Conservation (phyloP, 1,140 invertebrate species). For the Capitella teleta region DNA sequence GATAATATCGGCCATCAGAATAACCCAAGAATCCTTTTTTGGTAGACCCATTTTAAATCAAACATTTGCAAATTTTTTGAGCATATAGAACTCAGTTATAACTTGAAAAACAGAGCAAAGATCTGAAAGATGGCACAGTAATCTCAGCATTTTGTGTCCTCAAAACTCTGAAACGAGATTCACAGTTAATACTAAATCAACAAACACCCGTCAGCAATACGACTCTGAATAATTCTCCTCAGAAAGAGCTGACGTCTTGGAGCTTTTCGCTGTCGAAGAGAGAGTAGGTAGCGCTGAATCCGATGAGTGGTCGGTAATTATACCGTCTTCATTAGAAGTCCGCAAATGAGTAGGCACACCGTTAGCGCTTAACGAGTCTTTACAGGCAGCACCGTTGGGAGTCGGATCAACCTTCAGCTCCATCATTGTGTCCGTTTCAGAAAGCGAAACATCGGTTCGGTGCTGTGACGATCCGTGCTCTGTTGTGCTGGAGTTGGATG, state of each 20-base stretch:
- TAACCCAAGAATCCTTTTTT: no score
- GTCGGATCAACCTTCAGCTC: no score
- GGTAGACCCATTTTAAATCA: no score
- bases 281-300: not conserved
- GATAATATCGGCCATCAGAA: no score
- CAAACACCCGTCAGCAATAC: constrained; percentile 1
- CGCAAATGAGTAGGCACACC: not conserved
- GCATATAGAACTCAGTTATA: no score
- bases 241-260: constrained; percentile 1
- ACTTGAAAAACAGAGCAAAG: no score
- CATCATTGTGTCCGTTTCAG: not conserved
- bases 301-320: not conserved
- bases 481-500: not conserved
- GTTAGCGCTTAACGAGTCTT: not conserved
- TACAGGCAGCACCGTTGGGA: not conserved
- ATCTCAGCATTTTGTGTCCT: no score
- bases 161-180: no score
- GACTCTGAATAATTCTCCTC: constrained; percentile 6
- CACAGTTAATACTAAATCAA: no score
- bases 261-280: not conserved
- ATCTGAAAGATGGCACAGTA: no score
- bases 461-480: not conserved
- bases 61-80: no score
- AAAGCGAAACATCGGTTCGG: not conserved
- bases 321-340: not conserved